Base-by-base conservation (phyloP, 2,113 vertebrate species). In the Hemiprocne comata region DNA sequence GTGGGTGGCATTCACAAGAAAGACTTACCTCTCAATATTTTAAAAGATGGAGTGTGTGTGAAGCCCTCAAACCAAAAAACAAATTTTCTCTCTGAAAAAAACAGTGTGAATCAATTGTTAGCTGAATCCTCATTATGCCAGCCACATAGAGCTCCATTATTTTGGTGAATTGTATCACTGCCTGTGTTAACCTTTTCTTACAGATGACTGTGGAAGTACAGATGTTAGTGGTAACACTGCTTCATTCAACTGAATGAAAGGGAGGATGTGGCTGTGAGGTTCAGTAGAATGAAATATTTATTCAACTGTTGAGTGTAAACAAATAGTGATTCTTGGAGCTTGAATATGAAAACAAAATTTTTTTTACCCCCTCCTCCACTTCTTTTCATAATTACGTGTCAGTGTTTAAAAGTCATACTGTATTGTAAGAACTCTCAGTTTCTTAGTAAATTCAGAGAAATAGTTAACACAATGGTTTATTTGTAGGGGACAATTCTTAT, bases 21-120 rank as follows among this genome's bases (percentile, higher is more conserved):
- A 54, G 46, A 48, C 11, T 79, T 85, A 13, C 34, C 18, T 88
- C 38, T 29, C 38, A 83, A 24, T 72, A 75, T 42, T 53, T 34
- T 0, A 5, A 19, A 33, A 48, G 42, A 17, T 8, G 18, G 3
- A 8, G 1, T 2, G 3, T 46, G 16, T 46, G 17, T 17, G 44
- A 46, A 46, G 44, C 44, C 44, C 44, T 10, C 50, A 50, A 50
- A 24, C 50, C 13, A 51, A 36, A 8, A 42, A 55, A n/a, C 18
- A 62, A 48, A 60, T 44, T 65, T 36, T 3, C 48, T 46, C 21
- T 62, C 19, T 73, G n/a, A 71, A 69, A 57, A 44, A 9, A 0
- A 3, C 57, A 78, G 10, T 19, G 23, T 66, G 46, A 83, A 51
- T 85, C 17, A 51, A 0, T 69, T 90, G 23, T 46, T 73, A 51